These are phyloP conservation scores for Troides oblongomaculatus DNA, from an alignment of 2,888 invertebrate species.

Conservation along the genomic window DNA sequence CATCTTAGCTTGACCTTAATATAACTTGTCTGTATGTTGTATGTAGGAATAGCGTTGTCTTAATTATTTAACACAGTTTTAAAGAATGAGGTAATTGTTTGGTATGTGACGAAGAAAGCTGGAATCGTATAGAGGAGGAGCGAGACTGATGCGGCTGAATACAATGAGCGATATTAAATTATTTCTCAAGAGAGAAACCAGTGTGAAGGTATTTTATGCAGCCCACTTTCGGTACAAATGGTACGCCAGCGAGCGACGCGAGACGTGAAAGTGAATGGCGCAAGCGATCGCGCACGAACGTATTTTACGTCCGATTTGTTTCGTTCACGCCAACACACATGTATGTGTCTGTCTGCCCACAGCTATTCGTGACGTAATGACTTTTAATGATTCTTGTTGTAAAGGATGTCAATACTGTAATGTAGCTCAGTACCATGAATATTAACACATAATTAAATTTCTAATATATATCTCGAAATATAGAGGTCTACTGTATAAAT, in stretches of 20 bases:
- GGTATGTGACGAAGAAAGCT: conserved; percentile 18
- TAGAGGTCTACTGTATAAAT: no score
- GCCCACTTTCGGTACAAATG: conserved; percentile 68
- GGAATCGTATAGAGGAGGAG: conserved; percentile 29
- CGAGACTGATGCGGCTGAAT: conserved; percentile 45
- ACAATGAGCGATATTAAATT: conserved; percentile 50
- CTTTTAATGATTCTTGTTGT: conserved; percentile 1
- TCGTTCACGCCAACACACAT: conserved; percentile 60
- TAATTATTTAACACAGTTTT: conserved; percentile 15
- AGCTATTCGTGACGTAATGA: conserved; percentile 37
- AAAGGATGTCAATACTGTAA: neutral
- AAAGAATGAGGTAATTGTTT: neutral
- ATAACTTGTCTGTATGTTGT: conserved; percentile 2
- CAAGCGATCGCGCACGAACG: conserved; percentile 54
- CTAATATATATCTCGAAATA: no score
- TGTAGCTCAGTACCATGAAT: neutral
- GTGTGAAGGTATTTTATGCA: conserved; percentile 66
- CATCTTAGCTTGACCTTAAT: conserved; percentile 9
- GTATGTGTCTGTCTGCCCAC: conserved; percentile 30
- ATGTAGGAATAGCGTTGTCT: conserved; percentile 6
- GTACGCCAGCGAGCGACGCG: conserved; percentile 47
- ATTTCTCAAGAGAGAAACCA: conserved; percentile 74
- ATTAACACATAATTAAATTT: neutral
- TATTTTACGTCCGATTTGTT: conserved; percentile 67
- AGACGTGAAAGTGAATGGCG: conserved; percentile 76